Conservation (phyloP, 2,797 vertebrate genomes). For the Danio jaintianensis region DNA sequence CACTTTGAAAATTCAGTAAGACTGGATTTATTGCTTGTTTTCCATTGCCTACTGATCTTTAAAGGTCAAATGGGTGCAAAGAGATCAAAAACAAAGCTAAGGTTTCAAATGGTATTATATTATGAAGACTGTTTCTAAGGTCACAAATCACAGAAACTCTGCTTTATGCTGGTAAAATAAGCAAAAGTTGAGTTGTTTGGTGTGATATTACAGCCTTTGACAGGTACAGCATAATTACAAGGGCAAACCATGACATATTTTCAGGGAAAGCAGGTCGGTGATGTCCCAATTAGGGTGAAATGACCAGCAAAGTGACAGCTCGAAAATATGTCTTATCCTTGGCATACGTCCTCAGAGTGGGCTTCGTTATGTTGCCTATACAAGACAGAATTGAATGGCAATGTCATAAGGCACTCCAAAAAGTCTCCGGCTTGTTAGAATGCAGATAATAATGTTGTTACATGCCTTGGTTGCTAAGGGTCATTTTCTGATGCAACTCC, state of each 20-base stretch:
- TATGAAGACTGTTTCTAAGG: background rate
- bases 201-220: slow-evolving; percentile 57
- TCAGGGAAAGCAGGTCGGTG: slow-evolving; percentile 56
- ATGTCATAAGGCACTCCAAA: slow-evolving; percentile 57
- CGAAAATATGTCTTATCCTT: slow-evolving; percentile 52
- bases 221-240: slow-evolving; percentile 55
- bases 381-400: slow-evolving; percentile 53
- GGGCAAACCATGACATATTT: slow-evolving; percentile 59
- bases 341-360: slow-evolving; percentile 61
- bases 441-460: slow-evolving; percentile 62
- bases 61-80: background rate
- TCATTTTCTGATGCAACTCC: slow-evolving; percentile 64
- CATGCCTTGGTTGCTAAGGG: slow-evolving; percentile 51
- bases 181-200: slow-evolving; percentile 59
- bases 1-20: slow-evolving; percentile 49
- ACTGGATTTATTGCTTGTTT: slow-evolving; percentile 23
- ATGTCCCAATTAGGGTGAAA: slow-evolving; percentile 64
- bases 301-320: slow-evolving; percentile 61
- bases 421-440: slow-evolving; percentile 53
- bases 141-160: slow-evolving; percentile 13
- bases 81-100: background rate
- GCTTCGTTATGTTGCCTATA: slow-evolving; percentile 54
- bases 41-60: slow-evolving; percentile 42
- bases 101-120: background rate
- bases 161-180: slow-evolving; percentile 49